A percentile compares a stretch with the other conserved stretches of the same genome.
Evolutionary conservation across 2,113 vertebrate species (phyloP).

Genomic region (Pygoscelis antarcticus): DNA sequence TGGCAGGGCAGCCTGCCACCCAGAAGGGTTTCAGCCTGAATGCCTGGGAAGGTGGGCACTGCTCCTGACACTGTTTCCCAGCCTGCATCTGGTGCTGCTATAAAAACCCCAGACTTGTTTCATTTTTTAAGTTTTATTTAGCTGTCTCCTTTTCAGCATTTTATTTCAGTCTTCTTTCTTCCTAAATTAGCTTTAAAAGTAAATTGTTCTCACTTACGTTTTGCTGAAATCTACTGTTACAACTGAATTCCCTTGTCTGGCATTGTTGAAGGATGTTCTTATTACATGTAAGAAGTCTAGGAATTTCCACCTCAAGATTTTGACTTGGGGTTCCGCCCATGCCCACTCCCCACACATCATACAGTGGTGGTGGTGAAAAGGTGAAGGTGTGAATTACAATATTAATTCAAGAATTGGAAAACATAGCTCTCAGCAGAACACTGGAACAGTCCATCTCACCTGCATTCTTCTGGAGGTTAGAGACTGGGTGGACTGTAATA

Average conservation of each 20-base stretch:
- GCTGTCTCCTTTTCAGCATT: background rate
- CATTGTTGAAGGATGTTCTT: background rate
- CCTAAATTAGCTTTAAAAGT: background rate
- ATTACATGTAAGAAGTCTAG: background rate
- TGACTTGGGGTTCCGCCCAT: background rate
- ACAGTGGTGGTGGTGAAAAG: background rate
- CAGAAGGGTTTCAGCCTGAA: background rate
- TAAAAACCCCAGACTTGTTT: background rate
- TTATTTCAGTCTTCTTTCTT: background rate
- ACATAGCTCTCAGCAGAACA: background rate
- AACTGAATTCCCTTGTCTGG: background rate
- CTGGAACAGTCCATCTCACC: background rate
- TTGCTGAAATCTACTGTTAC: background rate
- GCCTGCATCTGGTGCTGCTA: background rate
- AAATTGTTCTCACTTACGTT: background rate
- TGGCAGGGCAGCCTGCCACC: background rate
- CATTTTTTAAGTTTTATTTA: background rate
- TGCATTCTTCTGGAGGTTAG: background rate
- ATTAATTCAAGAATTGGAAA: background rate
- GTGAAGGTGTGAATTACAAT: background rate
- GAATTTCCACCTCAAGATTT: background rate
- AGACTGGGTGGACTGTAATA: background rate
- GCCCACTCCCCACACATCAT: rapidly evolving
- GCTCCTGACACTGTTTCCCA: background rate
- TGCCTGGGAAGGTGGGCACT: background rate